Evolutionary conservation across 2,113 vertebrate genomes (phyloP).

Genomic region (Odontophorus gujanensis): DNA sequence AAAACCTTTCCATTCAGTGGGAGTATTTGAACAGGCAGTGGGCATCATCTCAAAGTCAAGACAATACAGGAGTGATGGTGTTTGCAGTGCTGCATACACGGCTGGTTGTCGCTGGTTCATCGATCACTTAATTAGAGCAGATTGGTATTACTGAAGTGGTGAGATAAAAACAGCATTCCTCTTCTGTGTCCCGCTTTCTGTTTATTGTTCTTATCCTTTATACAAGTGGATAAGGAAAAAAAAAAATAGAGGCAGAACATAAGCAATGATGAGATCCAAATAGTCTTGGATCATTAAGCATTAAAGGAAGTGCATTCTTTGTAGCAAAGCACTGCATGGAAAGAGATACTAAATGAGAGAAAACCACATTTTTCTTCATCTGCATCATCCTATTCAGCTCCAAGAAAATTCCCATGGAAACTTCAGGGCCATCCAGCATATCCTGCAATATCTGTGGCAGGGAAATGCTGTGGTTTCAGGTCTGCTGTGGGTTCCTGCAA

Average conservation of each 20-base stretch:
- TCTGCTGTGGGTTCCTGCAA: neutral
- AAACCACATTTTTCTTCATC: neutral
- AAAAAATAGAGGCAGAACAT: neutral
- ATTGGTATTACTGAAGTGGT: neutral
- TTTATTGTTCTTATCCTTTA: conserved; percentile 35
- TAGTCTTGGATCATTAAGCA: neutral
- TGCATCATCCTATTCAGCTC: neutral
- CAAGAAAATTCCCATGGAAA: conserved; percentile 19
- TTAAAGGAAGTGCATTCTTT: neutral
- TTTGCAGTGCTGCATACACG: neutral
- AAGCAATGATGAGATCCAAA: conserved; percentile 23
- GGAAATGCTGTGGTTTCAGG: neutral
- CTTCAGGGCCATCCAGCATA: conserved; percentile 1
- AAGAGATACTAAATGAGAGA: neutral
- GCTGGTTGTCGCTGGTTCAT: neutral
- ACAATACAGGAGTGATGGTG: neutral
- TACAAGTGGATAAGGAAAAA: conserved; percentile 7
- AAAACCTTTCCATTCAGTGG: conserved; percentile 1
- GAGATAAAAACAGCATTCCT: conserved; percentile 11
- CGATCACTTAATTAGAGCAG: neutral
- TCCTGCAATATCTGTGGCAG: neutral
- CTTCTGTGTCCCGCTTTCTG: neutral
- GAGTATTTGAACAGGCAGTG: neutral
- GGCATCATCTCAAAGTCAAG: conserved; percentile 30
- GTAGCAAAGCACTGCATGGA: neutral